These are phyloP conservation scores for Philereme vetulata DNA, from an alignment of 2,888 invertebrate species.

Conservation along the genomic window DNA sequence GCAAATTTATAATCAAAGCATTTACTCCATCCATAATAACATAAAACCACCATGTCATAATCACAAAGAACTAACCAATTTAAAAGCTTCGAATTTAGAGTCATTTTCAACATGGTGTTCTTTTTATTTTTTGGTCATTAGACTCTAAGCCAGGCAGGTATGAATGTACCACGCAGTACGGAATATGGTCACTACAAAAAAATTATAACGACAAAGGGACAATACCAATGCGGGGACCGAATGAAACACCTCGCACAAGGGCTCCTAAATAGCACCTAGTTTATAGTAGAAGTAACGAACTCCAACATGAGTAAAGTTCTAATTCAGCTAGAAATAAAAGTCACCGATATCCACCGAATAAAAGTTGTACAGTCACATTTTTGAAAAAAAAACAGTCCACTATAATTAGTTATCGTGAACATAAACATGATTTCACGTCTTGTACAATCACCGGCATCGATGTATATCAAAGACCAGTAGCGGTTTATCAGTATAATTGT, in stretches of 20 bases:
- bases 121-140: too few species aligned
- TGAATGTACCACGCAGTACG: too few species aligned
- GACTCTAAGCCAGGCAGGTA: too few species aligned
- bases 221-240: too few species aligned
- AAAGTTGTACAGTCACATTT: constrained; percentile 12
- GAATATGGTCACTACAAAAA: too few species aligned
- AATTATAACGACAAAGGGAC: too few species aligned
- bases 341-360: constrained; percentile 1
- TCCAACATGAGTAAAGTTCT: constrained; percentile 2
- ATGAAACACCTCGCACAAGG: too few species aligned
- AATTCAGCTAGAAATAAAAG: neutral
- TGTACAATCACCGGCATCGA: constrained; percentile 32
- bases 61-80: too few species aligned
- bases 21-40: constrained; percentile 7
- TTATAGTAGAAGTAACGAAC: neutral
- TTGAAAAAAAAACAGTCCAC: constrained; percentile 18
- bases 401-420: constrained; percentile 26
- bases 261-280: neutral
- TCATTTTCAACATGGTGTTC: too few species aligned
- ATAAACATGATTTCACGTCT: constrained; percentile 34
- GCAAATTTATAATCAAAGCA: constrained; percentile 13
- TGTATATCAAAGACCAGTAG: constrained; percentile 33
- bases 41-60: too few species aligned
- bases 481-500: constrained; percentile 20
- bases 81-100: too few species aligned